phyloP scores from a whole-genome alignment of 2,113 vertebrate genomes.

The Upupa epops region DNA sequence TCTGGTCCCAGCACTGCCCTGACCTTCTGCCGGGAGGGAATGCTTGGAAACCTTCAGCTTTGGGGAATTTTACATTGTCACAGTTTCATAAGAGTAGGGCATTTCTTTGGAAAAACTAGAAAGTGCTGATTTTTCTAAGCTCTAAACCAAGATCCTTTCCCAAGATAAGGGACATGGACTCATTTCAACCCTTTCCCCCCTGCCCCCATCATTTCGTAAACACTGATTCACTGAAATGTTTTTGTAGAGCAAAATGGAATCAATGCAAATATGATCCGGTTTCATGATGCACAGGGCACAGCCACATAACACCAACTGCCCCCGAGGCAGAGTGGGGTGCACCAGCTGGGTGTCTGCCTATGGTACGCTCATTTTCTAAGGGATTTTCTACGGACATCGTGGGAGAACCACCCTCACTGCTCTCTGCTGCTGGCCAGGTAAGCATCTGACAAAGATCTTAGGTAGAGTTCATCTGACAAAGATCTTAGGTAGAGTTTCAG shows the following conservation, averaged over 20 bases:
- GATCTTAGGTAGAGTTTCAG: neutral
- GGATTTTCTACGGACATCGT: neutral
- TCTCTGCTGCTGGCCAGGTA: neutral
- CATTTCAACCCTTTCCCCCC: neutral
- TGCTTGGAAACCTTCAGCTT: neutral
- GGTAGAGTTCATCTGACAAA: neutral
- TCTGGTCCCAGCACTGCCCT: neutral
- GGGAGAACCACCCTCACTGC: neutral
- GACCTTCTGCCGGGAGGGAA: neutral
- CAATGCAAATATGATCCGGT: neutral
- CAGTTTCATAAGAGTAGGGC: neutral
- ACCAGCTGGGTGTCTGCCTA: neutral
- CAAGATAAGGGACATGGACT: neutral
- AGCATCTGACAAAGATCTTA: neutral
- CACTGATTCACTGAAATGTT: neutral
- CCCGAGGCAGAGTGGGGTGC: neutral
- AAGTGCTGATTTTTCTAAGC: neutral
- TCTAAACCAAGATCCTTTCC: neutral
- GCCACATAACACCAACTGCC: neutral
- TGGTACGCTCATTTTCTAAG: neutral
- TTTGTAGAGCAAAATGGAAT: slow-evolving; percentile 2
- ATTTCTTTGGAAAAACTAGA: neutral
- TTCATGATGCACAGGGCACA: neutral
- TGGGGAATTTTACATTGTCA: neutral
- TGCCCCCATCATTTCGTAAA: neutral